Percentiles rank a stretch among this genome's conserved stretches.
These are phyloP conservation scores for Bradypodion pumilum DNA, from an alignment of 2,797 vertebrate genomes.

Conservation along the genomic window DNA sequence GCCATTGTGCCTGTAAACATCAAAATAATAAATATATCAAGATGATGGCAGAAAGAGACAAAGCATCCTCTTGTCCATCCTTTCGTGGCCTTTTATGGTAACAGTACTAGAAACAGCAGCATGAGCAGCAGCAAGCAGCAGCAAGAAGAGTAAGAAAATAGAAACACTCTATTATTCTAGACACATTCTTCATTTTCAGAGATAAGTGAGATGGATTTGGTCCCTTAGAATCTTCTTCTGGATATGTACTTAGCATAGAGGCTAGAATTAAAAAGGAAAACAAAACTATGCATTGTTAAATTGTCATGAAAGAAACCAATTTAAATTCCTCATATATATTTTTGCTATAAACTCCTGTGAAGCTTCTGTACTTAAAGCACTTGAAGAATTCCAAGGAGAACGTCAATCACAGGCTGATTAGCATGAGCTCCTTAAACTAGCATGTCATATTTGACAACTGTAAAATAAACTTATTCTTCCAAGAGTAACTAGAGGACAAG, in stretches of 20 bases:
- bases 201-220: neutral
- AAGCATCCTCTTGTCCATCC: neutral
- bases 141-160: neutral
- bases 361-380: slow-evolving; percentile 47
- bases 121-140: neutral
- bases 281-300: slow-evolving; percentile 29
- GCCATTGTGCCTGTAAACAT: too few species aligned
- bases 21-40: too few species aligned
- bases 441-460: slow-evolving; percentile 67
- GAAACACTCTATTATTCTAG: neutral
- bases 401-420: slow-evolving; percentile 75
- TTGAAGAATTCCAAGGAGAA: slow-evolving; percentile 71
- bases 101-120: neutral
- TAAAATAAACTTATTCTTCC: slow-evolving; percentile 66
- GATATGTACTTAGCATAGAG: slow-evolving; percentile 16
- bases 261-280: neutral
- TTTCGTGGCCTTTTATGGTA: neutral
- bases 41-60: too few species aligned
- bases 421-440: slow-evolving; percentile 66
- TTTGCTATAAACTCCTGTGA: slow-evolving; percentile 43
- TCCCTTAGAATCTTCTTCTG: neutral
- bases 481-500: slow-evolving; percentile 65
- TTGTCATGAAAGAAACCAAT: slow-evolving; percentile 35
- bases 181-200: neutral
- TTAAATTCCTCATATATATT: slow-evolving; percentile 64